phyloP scores from a whole-genome alignment of 2,113 vertebrate genomes.

The Amphiprion ocellaris region DNA sequence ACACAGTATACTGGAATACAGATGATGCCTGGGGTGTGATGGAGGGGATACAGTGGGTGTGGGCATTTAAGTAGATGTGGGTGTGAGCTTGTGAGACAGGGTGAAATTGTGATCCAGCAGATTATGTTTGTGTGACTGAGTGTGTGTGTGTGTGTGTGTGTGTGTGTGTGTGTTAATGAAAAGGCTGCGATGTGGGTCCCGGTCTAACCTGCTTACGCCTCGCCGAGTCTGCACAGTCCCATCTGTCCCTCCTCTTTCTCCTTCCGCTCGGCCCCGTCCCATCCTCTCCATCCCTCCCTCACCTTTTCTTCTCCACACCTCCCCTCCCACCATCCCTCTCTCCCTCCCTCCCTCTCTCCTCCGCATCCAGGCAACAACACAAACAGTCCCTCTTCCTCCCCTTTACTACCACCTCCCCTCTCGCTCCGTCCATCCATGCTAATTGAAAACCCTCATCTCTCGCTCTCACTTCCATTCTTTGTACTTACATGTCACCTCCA shows the following conservation, averaged over 20 bases:
- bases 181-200: slow-evolving; percentile 66
- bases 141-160: slow-evolving; percentile 32
- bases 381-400: slow-evolving; percentile 62
- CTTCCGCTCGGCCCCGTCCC: slow-evolving; percentile 48
- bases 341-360: slow-evolving; percentile 32
- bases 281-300: slow-evolving; percentile 73
- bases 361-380: slow-evolving; percentile 70
- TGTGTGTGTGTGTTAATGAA: slow-evolving; percentile 55
- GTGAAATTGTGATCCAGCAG: slow-evolving; percentile 56
- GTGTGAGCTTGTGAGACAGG: slow-evolving; percentile 5
- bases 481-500: slow-evolving; percentile 87
- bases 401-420: slow-evolving; percentile 44
- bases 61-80: slow-evolving; percentile 14
- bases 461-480: slow-evolving; percentile 9
- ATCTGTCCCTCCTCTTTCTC: slow-evolving; percentile 65
- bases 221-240: slow-evolving; percentile 56
- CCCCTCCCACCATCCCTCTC: slow-evolving; percentile 30
- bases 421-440: slow-evolving; percentile 39
- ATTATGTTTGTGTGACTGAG: slow-evolving; percentile 51
- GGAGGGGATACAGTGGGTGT: slow-evolving; percentile 27
- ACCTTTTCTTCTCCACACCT: slow-evolving; percentile 30
- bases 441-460: slow-evolving; percentile 28
- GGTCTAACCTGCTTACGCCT: slow-evolving; percentile 79
- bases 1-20: slow-evolving; percentile 37
- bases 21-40: slow-evolving; percentile 38